Evolutionary conservation across 2,797 vertebrate genomes (phyloP).

Genomic region (Dromococcyx pavoninus): DNA sequence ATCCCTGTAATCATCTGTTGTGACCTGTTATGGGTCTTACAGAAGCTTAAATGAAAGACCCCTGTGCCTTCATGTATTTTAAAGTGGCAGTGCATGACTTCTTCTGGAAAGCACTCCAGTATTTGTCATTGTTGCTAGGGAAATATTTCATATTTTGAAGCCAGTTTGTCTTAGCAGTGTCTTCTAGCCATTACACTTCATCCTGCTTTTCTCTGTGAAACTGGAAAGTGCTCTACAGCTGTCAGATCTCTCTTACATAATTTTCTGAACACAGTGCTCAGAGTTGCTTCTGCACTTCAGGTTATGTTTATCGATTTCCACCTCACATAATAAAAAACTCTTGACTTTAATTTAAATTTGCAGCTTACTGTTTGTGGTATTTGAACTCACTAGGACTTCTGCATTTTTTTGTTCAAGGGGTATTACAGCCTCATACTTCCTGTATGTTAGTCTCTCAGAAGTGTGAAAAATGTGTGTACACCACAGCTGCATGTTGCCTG

Average conservation of each 20-base stretch:
- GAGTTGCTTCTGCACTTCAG: neutral
- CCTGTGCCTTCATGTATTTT: neutral
- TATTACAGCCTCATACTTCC: neutral
- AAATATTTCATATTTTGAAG: neutral
- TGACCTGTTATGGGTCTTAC: conserved; percentile 2
- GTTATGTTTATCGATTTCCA: neutral
- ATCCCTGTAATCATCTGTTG: neutral
- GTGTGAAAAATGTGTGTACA: neutral
- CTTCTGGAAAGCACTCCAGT: neutral
- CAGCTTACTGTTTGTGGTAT: neutral
- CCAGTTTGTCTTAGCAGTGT: neutral
- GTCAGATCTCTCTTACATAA: neutral
- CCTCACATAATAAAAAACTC: neutral
- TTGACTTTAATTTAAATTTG: neutral
- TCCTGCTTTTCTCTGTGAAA: neutral
- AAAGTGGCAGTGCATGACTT: neutral
- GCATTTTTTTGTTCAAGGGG: neutral
- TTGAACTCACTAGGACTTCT: neutral
- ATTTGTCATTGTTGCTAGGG: neutral
- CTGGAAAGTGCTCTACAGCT: neutral
- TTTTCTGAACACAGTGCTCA: neutral
- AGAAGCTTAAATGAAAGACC: conserved; percentile 16
- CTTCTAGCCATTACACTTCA: neutral
- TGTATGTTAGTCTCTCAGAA: neutral
- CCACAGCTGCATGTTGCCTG: rapidly evolving